A percentile compares a stretch with the other conserved stretches of the same genome.
Conservation (phyloP, 2,888 invertebrate genomes). For the Eupithecia exiguata region DNA sequence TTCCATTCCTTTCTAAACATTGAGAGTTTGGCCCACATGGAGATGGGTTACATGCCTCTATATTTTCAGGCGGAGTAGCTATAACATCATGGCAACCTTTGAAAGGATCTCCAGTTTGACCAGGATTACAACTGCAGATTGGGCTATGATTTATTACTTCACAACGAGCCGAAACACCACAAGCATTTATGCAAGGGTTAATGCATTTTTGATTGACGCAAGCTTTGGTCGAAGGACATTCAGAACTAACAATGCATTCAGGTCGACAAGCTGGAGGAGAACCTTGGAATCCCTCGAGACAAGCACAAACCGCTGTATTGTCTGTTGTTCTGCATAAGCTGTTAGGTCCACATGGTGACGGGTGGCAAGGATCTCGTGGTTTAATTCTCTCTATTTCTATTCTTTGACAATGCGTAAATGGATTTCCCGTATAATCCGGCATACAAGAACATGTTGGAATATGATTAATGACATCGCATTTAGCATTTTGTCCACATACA, state of each 20-base stretch:
- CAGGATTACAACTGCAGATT: slow-evolving; percentile 91
- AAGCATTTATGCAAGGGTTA: slow-evolving; percentile 92
- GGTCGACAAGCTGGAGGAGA: slow-evolving; percentile 92
- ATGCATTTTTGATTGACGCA: slow-evolving; percentile 92
- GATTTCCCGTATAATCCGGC: slow-evolving; percentile 88
- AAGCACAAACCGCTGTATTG: slow-evolving; percentile 91
- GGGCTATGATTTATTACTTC: slow-evolving; percentile 94
- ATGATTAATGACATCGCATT: slow-evolving; percentile 90
- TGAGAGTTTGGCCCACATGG: slow-evolving; percentile 93
- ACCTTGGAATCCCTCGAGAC: slow-evolving; percentile 89
- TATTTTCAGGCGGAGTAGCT: slow-evolving; percentile 62
- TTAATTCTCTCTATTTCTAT: slow-evolving; percentile 56
- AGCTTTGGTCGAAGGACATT: slow-evolving; percentile 91
- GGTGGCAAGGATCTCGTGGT: slow-evolving; percentile 87
- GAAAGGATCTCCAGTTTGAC: slow-evolving; percentile 92
- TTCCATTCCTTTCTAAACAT: slow-evolving; percentile 86
- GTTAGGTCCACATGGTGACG: slow-evolving; percentile 91
- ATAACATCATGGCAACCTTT: slow-evolving; percentile 86
- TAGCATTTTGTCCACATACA: slow-evolving; percentile 88
- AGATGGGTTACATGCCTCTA: slow-evolving; percentile 87
- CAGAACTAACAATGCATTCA: slow-evolving; percentile 92
- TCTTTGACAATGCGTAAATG: slow-evolving; percentile 83
- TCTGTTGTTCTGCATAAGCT: slow-evolving; percentile 90
- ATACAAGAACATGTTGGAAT: slow-evolving; percentile 89
- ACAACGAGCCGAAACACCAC: slow-evolving; percentile 90